Evolutionary conservation across 1,140 invertebrate species (phyloP), one percentile per base, ranked within the genome.

Genomic region (Akabosia matsudoensis): DNA sequence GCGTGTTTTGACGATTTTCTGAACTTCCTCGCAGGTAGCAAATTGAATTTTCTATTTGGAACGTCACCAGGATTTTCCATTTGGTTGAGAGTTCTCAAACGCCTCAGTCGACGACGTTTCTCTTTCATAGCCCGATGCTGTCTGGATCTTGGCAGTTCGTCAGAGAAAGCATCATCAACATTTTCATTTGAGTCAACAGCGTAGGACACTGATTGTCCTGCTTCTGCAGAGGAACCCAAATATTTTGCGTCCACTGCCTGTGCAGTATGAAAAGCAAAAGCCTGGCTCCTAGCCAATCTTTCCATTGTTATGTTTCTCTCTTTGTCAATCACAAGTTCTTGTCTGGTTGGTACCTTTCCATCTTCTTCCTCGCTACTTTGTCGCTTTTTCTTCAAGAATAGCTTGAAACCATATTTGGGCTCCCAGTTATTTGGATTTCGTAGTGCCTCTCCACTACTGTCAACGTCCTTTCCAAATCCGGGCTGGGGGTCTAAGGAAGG

Each of bases 111-210:
- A 2, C 61, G 24, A 30, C 61, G 22, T 67, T 67, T 67, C 31
- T 67, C 61, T 31, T 67, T 67, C 61, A 67, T 67, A 7, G 24
- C 26, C 13, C 61, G 61, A 67, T 67, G 24, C 22, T 67, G 61
- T 31, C 61, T 24, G 3, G 61, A 67, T 67, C 61, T 67, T 67
- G 61, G 30, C 61, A 67, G 3, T 31, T 67, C 3, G 28, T 10
- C n/a, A 10, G 24, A 14, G 13, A 10, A 22, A n/a, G 4, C n/a
- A 16, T 61, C 54, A 14, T 67, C 61, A 7, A 10, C 61, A 31
- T n/a, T 31, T 30, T 67, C 61, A 7, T 16, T 2, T 4, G 61
- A 67, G 4, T 67, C 61, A 67, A 67, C 30, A 3, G 61, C 61
- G n/a, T 67, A 67, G 10, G 61, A 67, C 7, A 22, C 61, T 10